Conservation (phyloP, 1,140 invertebrate genomes). For the Drosophila miranda region DNA sequence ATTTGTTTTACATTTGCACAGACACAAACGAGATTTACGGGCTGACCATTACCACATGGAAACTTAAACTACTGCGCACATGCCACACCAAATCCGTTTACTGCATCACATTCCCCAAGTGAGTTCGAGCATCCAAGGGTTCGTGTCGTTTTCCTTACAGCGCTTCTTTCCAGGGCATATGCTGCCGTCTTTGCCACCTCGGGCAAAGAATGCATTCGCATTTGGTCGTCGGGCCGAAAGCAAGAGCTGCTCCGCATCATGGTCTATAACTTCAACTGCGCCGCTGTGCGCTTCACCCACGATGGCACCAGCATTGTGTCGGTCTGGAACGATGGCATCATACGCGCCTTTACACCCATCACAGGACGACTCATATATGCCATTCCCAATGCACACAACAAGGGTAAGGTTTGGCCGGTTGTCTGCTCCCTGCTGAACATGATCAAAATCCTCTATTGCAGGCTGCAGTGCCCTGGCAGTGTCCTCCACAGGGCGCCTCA, state of each 20-base stretch:
- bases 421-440: too few relatives aligned
- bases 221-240: slow-evolving; percentile 90
- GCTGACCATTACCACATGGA: slow-evolving; percentile 88
- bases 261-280: slow-evolving; percentile 93
- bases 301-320: slow-evolving; percentile 91
- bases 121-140: slow-evolving; percentile 69
- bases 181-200: slow-evolving; percentile 93
- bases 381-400: slow-evolving; percentile 93
- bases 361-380: slow-evolving; percentile 90
- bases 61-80: slow-evolving; percentile 88
- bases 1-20: slow-evolving; percentile 88
- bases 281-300: slow-evolving; percentile 88
- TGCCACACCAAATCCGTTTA: slow-evolving; percentile 92
- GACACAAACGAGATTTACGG: slow-evolving; percentile 91
- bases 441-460: background rate
- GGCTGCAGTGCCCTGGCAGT: slow-evolving; percentile 84
- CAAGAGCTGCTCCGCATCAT: slow-evolving; percentile 92
- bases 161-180: slow-evolving; percentile 84
- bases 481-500: slow-evolving; percentile 87
- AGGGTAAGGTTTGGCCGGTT: slow-evolving; percentile 82
- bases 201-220: slow-evolving; percentile 91
- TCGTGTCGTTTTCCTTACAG: background rate
- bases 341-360: slow-evolving; percentile 92
- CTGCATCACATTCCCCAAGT: slow-evolving; percentile 92
- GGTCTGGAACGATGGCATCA: slow-evolving; percentile 94